Conservation (phyloP, 1,140 invertebrate species). For the Drosophila ogumai region DNA sequence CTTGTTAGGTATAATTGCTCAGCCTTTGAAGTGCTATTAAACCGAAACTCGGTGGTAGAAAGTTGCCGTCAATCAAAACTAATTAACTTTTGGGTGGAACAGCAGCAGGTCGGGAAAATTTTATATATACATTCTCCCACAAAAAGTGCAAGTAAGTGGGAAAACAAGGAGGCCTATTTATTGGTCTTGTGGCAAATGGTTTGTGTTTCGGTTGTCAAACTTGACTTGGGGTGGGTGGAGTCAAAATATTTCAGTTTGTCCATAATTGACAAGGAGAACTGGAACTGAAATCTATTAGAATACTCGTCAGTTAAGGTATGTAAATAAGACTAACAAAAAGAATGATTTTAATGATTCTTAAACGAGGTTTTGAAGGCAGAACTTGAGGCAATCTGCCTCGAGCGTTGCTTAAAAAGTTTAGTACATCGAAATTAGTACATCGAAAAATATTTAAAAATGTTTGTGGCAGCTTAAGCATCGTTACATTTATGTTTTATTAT, state of each 20-base stretch:
- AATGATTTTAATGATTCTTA: background rate
- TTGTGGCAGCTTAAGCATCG: background rate
- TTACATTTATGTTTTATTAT: background rate
- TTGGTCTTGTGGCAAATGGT: constrained; percentile 18
- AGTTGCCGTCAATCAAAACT: constrained; percentile 37
- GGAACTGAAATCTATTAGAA: background rate
- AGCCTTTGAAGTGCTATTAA: constrained; percentile 27
- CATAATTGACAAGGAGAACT: constrained; percentile 12
- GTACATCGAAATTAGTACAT: background rate
- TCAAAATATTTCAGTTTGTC: constrained; percentile 15
- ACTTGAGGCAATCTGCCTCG: background rate
- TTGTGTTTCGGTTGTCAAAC: constrained; percentile 22
- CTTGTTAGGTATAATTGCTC: constrained; percentile 48
- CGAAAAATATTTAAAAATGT: background rate
- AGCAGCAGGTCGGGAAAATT: background rate
- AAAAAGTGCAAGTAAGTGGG: background rate
- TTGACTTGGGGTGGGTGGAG: background rate
- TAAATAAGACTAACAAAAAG: background rate
- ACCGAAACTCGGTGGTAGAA: constrained; percentile 24
- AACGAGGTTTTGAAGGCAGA: background rate
- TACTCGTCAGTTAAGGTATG: background rate
- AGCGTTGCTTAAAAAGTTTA: background rate
- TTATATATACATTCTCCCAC: background rate
- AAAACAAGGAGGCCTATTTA: constrained; percentile 1
- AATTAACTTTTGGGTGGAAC: constrained; percentile 23